Evolutionary conservation across 1,140 invertebrate genomes (phyloP), one percentile per base, ranked within the genome.

Genomic region (Mya arenaria): DNA sequence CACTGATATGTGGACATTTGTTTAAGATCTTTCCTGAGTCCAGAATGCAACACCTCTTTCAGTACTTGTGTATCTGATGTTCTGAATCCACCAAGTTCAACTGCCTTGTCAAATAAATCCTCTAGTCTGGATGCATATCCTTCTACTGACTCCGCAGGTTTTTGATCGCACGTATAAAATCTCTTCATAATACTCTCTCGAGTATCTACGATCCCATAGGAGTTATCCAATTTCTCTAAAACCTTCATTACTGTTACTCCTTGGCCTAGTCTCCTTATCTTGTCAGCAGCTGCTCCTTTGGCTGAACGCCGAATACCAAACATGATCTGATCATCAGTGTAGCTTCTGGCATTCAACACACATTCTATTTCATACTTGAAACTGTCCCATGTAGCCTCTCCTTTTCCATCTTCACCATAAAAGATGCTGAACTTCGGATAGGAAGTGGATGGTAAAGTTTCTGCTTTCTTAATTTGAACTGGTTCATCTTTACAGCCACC

Each of bases 341-440:
- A 73, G 23, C 10, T 28, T 19, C 48, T 34, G 13, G 41, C 72
- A 4, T 19, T 15, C 4, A 60, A 30, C 17, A 74, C 36, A 1
- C 34, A 74, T 39, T 62, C 56, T 3, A 74, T 39, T 36, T 74
- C 72, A 74, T 60, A 74, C 55, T 62, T 74, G 36, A 62, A 74
- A 6, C 34, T 62, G 28, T 23, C 30, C 71, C 71, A 73, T 36
- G 48, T 56, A 4, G 25, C 52, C 30, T 73, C 71, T 13, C 72
- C 72, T 28, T 74, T 74, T 4, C 72, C 72, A 34, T 58, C 72
- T 4, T 74, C 72, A 41, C 72, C 72, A 62, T 62, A 74, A 62
- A 74, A 74, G n/a, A 30, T 41, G 10, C 55, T 62, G 4, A 74
- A 30, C 25, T 74, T 74, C 30, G 72, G 72, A n/a, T 39, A 74